Conservation (phyloP, 2,888 invertebrate genomes). For the Leucozona laternaria region DNA sequence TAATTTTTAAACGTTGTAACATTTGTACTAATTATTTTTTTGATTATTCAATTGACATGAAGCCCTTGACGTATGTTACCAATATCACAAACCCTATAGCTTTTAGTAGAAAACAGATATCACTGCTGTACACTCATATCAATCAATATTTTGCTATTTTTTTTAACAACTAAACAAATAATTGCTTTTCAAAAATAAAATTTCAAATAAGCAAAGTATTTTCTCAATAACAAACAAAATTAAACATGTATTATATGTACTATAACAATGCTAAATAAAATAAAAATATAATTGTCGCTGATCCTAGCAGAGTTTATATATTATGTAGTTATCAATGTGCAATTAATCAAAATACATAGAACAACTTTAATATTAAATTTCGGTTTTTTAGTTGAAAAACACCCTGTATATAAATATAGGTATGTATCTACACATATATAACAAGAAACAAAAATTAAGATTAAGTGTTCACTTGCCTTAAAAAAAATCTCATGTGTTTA, state of each 20-base stretch:
- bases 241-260: not conserved
- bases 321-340: slow-evolving; percentile 21
- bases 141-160: not conserved
- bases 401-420: slow-evolving; percentile 24
- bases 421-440: slow-evolving; percentile 2
- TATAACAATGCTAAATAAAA: not conserved
- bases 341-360: slow-evolving; percentile 15
- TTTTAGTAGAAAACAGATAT: not conserved
- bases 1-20: not conserved
- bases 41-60: no score
- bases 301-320: slow-evolving; percentile 16
- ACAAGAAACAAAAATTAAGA: slow-evolving; percentile 23
- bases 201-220: not conserved
- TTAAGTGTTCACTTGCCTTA: slow-evolving; percentile 71
- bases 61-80: no score
- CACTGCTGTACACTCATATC: not conserved
- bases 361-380: not conserved
- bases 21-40: no score
- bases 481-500: slow-evolving; percentile 42
- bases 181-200: not conserved
- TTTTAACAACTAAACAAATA: not conserved
- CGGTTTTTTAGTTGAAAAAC: not conserved
- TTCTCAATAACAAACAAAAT: not conserved
- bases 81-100: not conserved
- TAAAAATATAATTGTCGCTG: not conserved